Evolutionary conservation across 2,888 invertebrate genomes (phyloP).

Genomic region (Torymus tubicola): DNA sequence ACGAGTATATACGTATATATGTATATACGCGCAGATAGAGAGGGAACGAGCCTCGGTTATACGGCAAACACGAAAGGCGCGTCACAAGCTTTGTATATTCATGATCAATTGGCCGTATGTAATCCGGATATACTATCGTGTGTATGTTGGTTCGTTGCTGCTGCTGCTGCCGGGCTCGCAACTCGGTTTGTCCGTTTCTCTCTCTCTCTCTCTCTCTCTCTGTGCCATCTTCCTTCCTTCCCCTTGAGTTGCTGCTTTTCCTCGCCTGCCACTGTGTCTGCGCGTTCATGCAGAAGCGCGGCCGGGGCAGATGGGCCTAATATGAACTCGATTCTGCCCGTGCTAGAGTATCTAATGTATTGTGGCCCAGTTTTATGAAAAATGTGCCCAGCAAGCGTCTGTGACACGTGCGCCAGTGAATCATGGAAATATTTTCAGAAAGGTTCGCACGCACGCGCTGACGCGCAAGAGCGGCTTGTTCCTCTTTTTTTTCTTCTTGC

Average conservation of each 20-base stretch:
- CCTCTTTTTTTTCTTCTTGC: background rate
- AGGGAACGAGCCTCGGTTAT: background rate
- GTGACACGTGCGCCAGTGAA: background rate
- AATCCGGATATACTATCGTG: conserved; percentile 70
- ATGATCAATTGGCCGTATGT: conserved; percentile 75
- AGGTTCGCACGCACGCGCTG: conserved; percentile 11
- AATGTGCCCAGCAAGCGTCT: background rate
- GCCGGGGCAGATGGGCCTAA: conserved; percentile 73
- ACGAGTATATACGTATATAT: too few species aligned
- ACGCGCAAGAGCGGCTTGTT: background rate
- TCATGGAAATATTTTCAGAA: conserved; percentile 43
- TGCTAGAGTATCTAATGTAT: background rate
- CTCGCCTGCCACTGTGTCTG: conserved; percentile 58
- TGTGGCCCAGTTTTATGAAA: conserved; percentile 44
- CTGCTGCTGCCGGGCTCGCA: conserved; percentile 45
- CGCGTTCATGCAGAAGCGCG: conserved; percentile 71
- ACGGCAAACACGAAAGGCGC: conserved; percentile 73
- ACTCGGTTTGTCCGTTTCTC: conserved; percentile 62
- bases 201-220: conserved; percentile 13
- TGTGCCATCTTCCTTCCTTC: conserved; percentile 47
- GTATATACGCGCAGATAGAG: background rate
- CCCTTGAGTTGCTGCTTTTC: too few species aligned
- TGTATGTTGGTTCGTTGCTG: background rate
- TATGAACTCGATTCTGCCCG: conserved; percentile 72
- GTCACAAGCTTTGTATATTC: conserved; percentile 69